These are phyloP conservation scores for Drymonia ruficornis DNA, from an alignment of 2,888 invertebrate genomes.

Conservation along the genomic window DNA sequence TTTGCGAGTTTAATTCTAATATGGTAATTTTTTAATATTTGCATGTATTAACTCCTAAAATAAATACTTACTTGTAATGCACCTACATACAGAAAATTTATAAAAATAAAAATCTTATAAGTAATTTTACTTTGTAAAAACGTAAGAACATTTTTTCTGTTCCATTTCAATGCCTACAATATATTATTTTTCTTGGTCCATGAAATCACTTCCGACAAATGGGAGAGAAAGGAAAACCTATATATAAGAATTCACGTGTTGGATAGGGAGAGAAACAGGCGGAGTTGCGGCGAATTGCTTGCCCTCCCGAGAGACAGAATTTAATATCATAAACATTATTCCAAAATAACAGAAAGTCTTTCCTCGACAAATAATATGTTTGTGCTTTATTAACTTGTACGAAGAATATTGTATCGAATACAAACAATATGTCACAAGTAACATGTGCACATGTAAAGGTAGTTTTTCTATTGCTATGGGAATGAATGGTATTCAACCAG, in stretches of 20 bases:
- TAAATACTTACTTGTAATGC: no score
- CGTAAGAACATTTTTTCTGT: conserved; percentile 9
- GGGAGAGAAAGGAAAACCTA: conserved; percentile 12
- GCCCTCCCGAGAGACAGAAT: conserved; percentile 44
- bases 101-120: neutral
- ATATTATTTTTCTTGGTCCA: conserved; percentile 23
- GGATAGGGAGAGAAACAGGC: conserved; percentile 24
- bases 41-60: no score
- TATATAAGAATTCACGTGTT: conserved; percentile 21
- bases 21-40: no score
- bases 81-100: no score
- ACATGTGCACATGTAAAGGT: conserved; percentile 1
- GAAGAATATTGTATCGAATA: conserved; percentile 31
- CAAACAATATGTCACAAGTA: conserved; percentile 20
- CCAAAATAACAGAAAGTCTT: conserved; percentile 47
- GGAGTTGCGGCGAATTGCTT: conserved; percentile 37
- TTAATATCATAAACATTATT: conserved; percentile 53
- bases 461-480: no score
- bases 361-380: conserved; percentile 39
- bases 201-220: conserved; percentile 30
- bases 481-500: no score
- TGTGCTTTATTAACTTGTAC: conserved; percentile 40
- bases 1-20: no score
- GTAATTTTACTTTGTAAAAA: neutral
- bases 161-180: conserved; percentile 16